Evolutionary conservation across 2,888 invertebrate species (phyloP).

Genomic region (Smittia aterrima): DNA sequence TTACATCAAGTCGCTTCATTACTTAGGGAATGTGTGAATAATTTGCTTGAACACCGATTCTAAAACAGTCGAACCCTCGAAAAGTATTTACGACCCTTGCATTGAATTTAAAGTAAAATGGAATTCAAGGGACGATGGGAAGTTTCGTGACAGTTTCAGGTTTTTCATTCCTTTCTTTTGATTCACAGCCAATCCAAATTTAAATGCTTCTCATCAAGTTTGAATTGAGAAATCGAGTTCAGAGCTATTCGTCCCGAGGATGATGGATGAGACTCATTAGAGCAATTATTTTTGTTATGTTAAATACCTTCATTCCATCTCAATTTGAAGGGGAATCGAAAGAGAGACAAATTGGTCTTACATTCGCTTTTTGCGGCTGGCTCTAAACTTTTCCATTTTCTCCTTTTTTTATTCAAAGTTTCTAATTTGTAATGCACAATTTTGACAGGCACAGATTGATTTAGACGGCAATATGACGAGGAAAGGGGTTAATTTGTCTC

Average conservation of each 20-base stretch:
- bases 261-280: constrained; percentile 33
- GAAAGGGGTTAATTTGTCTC: constrained; percentile 25
- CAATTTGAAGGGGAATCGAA: not conserved
- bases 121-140: too few species aligned
- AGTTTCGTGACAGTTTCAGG: too few species aligned
- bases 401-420: not conserved
- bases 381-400: not conserved
- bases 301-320: not conserved
- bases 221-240: too few species aligned
- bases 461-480: constrained; percentile 9
- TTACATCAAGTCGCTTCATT: not conserved
- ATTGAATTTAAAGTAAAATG: too few species aligned
- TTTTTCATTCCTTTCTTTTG: too few species aligned
- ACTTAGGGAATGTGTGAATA: too few species aligned
- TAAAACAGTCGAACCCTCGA: too few species aligned
- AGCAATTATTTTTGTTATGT: constrained; percentile 34
- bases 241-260: not conserved
- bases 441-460: constrained; percentile 39
- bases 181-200: too few species aligned
- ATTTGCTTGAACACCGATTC: too few species aligned
- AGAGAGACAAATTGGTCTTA: not conserved
- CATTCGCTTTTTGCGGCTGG: not conserved
- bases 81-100: too few species aligned
- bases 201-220: too few species aligned
- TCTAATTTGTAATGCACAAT: constrained; percentile 34